Evolutionary conservation across 2,888 invertebrate species (phyloP), one percentile per base, ranked within the genome.

Genomic region (Tyria jacobaeae): DNA sequence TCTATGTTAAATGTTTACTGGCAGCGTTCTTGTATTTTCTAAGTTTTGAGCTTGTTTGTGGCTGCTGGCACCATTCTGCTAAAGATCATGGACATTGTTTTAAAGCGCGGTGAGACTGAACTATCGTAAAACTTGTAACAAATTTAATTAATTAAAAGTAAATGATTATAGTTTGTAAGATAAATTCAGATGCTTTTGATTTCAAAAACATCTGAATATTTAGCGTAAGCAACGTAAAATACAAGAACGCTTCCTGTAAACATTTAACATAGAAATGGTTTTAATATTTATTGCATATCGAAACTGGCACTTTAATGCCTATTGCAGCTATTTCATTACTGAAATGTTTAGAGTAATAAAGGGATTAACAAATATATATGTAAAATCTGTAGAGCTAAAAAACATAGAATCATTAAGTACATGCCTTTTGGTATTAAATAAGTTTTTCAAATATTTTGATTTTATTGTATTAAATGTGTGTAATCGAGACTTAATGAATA

Each of bases 1-100:
- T 31, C 27, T n/a, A 35, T 49, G 15, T 34, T 44, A 35, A 44
- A 35, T 25, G 1, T 53, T 48, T 48, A 53, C 31, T 53, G 25
- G 49, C 44, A 58, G 12, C 12, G 27, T 37, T 56, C 12, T 49
- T 37, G 14, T 51, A 47, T 31, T 56, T 62, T 35, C 25, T 35
- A 53, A 59, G 50, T 52, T 44, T 34, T 39, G 24, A 27, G 15
- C 35, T 44, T 52, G 44, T 47, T 31, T 37, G 34, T 24, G 51
- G 50, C 21, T 51, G 34, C 58, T 44, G 39, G 41, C 27, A 44
- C 17, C 21, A 21, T 31, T 44, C 14, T 44, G 15, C 41, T 54
- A 6, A 17, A 27, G 39, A 54, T 55, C 9, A 15, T 25, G 2
- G 44, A 15, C 34, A 41, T 39, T 27, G 6, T 41, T 41, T 25